phyloP scores from a whole-genome alignment of 2,797 vertebrate genomes.

The Psittacula echo region DNA sequence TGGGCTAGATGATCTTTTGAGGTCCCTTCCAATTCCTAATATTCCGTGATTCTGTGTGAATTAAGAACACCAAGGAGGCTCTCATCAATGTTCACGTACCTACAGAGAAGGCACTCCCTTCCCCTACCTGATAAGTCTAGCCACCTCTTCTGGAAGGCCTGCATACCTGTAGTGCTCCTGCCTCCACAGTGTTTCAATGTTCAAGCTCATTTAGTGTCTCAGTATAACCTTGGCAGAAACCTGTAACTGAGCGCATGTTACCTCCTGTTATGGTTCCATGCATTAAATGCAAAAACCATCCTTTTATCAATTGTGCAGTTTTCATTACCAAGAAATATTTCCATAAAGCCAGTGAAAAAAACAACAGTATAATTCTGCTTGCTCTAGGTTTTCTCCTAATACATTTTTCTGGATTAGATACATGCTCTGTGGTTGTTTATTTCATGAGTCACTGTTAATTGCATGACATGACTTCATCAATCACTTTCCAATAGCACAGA shows the following conservation, averaged over 20 bases:
- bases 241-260: neutral
- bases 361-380: neutral
- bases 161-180: neutral
- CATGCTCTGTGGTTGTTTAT: neutral
- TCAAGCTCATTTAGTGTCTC: fast-evolving
- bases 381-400: neutral
- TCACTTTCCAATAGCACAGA: conserved; percentile 22
- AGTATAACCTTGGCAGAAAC: neutral
- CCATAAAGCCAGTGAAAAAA: neutral
- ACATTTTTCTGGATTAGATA: neutral
- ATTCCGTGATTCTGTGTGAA: no score
- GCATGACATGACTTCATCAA: neutral
- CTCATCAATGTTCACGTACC: neutral
- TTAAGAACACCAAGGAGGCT: neutral
- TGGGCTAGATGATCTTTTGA: no score
- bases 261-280: neutral
- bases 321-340: neutral
- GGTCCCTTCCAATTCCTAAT: no score
- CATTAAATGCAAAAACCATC: neutral
- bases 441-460: neutral
- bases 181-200: neutral
- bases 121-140: neutral
- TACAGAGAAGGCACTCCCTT: neutral
- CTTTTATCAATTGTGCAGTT: neutral
- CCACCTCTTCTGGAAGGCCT: neutral